phyloP scores from a whole-genome alignment of 2,113 vertebrate species.

The Myotis davidii region DNA sequence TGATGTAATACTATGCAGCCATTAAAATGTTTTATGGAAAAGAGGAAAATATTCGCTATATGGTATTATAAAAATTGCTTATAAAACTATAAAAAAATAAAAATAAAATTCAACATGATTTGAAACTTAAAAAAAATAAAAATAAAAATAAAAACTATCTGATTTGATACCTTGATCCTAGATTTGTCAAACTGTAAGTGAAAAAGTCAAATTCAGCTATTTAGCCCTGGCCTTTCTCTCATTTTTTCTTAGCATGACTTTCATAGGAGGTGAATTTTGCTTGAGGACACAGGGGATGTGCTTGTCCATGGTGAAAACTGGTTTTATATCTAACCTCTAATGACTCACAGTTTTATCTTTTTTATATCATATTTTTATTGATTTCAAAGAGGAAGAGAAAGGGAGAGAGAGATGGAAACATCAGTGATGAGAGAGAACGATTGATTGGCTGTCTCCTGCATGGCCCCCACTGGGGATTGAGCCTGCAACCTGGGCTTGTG shows the following conservation, averaged over 20 bases:
- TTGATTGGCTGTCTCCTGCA: too few species aligned
- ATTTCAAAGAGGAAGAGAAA: too few species aligned
- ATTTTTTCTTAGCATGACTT: neutral
- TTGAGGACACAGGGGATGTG: neutral
- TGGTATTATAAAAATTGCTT: conserved; percentile 6
- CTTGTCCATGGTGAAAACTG: neutral
- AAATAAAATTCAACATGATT: too few species aligned
- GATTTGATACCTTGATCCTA: conserved; percentile 29
- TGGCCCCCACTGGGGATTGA: too few species aligned
- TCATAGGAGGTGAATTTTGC: neutral
- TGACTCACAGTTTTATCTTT: neutral
- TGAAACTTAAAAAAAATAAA: too few species aligned
- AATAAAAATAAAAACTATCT: neutral
- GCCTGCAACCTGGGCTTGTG: too few species aligned
- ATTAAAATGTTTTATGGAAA: conserved; percentile 38
- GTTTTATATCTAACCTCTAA: neutral
- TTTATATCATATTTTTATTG: too few species aligned
- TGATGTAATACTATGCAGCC: neutral
- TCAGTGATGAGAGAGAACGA: too few species aligned
- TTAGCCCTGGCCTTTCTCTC: neutral
- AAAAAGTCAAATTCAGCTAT: neutral
- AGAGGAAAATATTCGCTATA: neutral
- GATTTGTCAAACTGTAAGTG: conserved; percentile 37
- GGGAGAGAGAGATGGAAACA: too few species aligned
- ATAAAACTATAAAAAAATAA: neutral